Evolutionary conservation across 2,888 invertebrate species (phyloP).

Genomic region (Crematogaster levior): DNA sequence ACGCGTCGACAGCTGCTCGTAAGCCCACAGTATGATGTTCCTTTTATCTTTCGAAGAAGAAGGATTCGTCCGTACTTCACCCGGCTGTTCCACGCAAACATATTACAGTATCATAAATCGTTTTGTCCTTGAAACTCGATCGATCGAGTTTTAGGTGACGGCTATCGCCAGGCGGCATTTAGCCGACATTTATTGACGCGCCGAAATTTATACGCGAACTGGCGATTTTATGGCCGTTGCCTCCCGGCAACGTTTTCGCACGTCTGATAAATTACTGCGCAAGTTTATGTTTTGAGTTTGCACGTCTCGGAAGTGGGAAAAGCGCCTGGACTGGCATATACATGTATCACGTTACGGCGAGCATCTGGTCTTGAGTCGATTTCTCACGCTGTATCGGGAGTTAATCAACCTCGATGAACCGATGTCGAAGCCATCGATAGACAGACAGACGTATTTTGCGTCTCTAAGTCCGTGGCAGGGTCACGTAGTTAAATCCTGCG

Average conservation of each 20-base stretch:
- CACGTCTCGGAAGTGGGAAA: slow-evolving; percentile 39
- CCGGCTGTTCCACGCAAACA: neutral
- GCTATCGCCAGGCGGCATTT: slow-evolving; percentile 14
- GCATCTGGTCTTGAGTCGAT: slow-evolving; percentile 61
- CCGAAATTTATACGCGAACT: slow-evolving; percentile 42
- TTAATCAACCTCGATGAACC: slow-evolving; percentile 55
- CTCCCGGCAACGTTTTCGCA: slow-evolving; percentile 18
- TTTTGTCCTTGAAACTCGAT: slow-evolving; percentile 34
- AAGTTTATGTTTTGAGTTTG: slow-evolving; percentile 10
- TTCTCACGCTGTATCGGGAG: slow-evolving; percentile 70
- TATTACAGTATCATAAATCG: slow-evolving; percentile 30
- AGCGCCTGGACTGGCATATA: neutral
- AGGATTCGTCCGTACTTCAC: neutral
- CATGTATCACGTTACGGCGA: slow-evolving; percentile 36
- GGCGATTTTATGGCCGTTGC: slow-evolving; percentile 31
- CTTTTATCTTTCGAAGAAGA: slow-evolving; percentile 20
- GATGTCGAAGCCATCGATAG: slow-evolving; percentile 50
- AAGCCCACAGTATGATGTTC: neutral
- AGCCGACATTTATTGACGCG: slow-evolving; percentile 41
- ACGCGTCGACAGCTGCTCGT: slow-evolving; percentile 22
- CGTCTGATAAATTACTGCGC: slow-evolving; percentile 49
- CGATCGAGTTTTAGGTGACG: slow-evolving; percentile 26
- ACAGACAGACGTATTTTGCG: slow-evolving; percentile 38
- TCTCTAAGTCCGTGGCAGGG: slow-evolving; percentile 40
- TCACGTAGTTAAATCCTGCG: slow-evolving; percentile 37